These are phyloP conservation scores for Drosophila busckii DNA, from an alignment of 1,140 invertebrate species.

Conservation along the genomic window DNA sequence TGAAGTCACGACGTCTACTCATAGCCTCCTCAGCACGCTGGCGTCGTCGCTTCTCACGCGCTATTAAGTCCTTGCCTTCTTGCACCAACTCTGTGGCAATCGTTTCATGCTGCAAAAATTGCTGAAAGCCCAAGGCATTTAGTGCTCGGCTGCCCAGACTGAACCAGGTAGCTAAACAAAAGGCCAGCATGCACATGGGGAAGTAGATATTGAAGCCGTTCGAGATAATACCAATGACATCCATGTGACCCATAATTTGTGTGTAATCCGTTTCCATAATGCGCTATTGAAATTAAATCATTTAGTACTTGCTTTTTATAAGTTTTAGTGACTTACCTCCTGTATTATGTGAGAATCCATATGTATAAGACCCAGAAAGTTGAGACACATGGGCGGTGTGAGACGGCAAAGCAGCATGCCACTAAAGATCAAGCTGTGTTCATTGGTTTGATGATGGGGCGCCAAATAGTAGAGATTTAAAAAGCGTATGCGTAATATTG, in stretches of 20 bases:
- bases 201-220: conserved; percentile 99
- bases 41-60: conserved; percentile 89
- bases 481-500: conserved; percentile 96
- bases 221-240: conserved; percentile 97
- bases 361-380: conserved; percentile 98
- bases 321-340: conserved; percentile 66
- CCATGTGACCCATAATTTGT: conserved; percentile 99
- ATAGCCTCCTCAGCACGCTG: conserved; percentile 90
- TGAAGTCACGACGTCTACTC: conserved; percentile 85
- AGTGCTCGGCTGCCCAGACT: conserved; percentile 93
- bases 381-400: conserved; percentile 98
- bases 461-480: conserved; percentile 98
- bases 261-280: conserved; percentile 78
- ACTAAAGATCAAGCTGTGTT: conserved; percentile 98
- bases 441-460: conserved; percentile 98
- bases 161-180: conserved; percentile 97
- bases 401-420: conserved; percentile 98
- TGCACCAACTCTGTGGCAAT: conserved; percentile 95
- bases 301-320: not conserved
- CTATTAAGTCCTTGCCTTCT: conserved; percentile 94
- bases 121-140: conserved; percentile 95
- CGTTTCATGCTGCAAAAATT: conserved; percentile 96
- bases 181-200: conserved; percentile 96
- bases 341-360: conserved; percentile 98
- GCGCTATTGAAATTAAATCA: conserved; percentile 85